phyloP scores from a whole-genome alignment of 2,888 invertebrate genomes.

The Rotaria macrura region DNA sequence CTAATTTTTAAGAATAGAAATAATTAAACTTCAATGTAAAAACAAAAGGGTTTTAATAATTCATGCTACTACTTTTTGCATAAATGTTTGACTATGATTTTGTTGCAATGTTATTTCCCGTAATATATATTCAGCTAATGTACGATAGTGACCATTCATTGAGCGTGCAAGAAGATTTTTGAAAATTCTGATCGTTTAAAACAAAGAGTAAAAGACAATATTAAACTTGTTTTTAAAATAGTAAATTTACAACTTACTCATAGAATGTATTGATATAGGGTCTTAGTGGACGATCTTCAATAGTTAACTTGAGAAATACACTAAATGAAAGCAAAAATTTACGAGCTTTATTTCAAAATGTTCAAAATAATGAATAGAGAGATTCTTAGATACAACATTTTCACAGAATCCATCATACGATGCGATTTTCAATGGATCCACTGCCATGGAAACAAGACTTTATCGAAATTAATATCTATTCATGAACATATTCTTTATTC shows the following conservation, averaged over 20 bases:
- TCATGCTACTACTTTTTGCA: neutral
- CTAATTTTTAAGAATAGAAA: neutral
- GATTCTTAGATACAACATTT: too few species aligned
- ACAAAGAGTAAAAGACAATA: neutral
- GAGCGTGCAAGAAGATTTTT: conserved; percentile 85
- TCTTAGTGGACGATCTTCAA: neutral
- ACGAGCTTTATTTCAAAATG: neutral
- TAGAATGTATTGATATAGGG: neutral
- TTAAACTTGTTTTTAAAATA: neutral
- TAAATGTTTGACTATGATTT: conserved; percentile 22
- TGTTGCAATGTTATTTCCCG: conserved; percentile 23
- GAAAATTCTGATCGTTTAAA: conserved; percentile 60
- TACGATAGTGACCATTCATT: conserved; percentile 75
- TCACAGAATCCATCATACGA: too few species aligned
- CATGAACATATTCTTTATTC: too few species aligned
- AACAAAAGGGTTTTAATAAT: too few species aligned
- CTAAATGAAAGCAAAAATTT: conserved; percentile 17
- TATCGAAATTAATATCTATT: too few species aligned
- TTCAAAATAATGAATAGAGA: too few species aligned
- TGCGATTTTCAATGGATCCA: too few species aligned
- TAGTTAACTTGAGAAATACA: conserved; percentile 22
- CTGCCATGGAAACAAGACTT: too few species aligned
- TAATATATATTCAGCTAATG: conserved; percentile 84
- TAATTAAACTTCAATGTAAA: too few species aligned
- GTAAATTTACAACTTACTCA: neutral